These are phyloP conservation scores for Plecturocebus donacophilus DNA, from an alignment of 2,113 vertebrate species.

Conservation along the genomic window DNA sequence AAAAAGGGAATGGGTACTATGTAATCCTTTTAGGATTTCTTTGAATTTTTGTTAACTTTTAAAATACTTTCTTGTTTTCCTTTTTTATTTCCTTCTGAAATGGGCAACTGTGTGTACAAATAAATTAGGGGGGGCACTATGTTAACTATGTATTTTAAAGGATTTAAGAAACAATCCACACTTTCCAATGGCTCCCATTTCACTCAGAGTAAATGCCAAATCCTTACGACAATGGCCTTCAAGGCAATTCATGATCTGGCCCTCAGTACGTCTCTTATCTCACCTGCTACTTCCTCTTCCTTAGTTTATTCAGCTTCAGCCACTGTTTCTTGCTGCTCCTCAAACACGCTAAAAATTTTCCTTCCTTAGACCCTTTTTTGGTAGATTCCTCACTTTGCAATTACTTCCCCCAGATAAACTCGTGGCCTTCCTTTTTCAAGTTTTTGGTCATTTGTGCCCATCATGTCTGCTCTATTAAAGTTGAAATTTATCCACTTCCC, in stretches of 20 bases:
- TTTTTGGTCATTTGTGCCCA: not conserved
- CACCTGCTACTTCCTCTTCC: not conserved
- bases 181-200: not conserved
- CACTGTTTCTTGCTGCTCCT: not conserved
- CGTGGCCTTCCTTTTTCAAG: not conserved
- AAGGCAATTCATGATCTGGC: too few species aligned
- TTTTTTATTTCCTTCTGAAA: not conserved
- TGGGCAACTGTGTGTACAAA: not conserved
- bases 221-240: not conserved
- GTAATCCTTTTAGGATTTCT: not conserved
- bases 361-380: not conserved
- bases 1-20: not conserved
- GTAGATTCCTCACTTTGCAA: accelerated
- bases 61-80: not conserved
- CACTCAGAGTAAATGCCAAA: not conserved
- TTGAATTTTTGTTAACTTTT: not conserved
- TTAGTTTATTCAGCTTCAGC: not conserved
- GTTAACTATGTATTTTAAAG: not conserved
- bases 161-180: not conserved
- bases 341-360: not conserved
- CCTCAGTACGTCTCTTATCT: not conserved
- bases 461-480: not conserved
- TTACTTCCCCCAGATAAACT: not conserved
- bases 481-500: not conserved
- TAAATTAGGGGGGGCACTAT: not conserved